Base-by-base conservation (phyloP, 2,888 invertebrate genomes). In the Timema podura region DNA sequence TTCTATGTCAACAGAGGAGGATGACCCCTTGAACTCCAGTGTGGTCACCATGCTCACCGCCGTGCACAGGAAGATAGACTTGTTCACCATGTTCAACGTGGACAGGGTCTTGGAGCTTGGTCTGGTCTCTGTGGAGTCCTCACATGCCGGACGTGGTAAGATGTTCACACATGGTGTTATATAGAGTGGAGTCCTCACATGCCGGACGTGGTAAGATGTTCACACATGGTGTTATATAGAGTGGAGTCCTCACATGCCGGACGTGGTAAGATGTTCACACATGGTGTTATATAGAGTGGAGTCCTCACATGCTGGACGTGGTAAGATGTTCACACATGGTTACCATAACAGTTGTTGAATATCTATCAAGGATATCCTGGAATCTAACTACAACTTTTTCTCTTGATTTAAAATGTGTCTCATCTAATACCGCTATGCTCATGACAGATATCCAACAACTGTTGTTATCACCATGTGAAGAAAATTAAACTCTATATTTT, bases 111-210 rank as follows among this genome's bases (percentile, higher is more conserved):
- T 72, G 15, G 72, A 72, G 49, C 46, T 72, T 30, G 72, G 70
- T 1, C 48, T 72, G 10, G 47, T 69, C 11, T 70, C 72, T 16
- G 69, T 72, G 5, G 72, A 68, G 48, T 59, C 67, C 30, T 54
- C 71, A 1, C 70, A 72, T 54, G 59, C 48, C 11, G 70, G 72
- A 7, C 66, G 69, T 67, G 72, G 72, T 72, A 16, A 70, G 70
- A 9, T 15, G 9, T 30, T 6, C 9, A 51, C 9, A n/a, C 8
- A n/a, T n/a, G 49, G 30, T 30, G 30, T 15, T 54, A n/a, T 15
- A 54, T 15, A 5, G n/a, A 13, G 5, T 13, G 13, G 51, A n/a
- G 5, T 51, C 5, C 51, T 0, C 13, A 46, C 64, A 16, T 0
- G 54, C 54, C 11, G 13, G n/a, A 8, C 54, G 7, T 16, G 51